Evolutionary conservation across 2,113 vertebrate species (phyloP), one percentile per base, ranked within the genome.

Genomic region (Pachyramphus minor): DNA sequence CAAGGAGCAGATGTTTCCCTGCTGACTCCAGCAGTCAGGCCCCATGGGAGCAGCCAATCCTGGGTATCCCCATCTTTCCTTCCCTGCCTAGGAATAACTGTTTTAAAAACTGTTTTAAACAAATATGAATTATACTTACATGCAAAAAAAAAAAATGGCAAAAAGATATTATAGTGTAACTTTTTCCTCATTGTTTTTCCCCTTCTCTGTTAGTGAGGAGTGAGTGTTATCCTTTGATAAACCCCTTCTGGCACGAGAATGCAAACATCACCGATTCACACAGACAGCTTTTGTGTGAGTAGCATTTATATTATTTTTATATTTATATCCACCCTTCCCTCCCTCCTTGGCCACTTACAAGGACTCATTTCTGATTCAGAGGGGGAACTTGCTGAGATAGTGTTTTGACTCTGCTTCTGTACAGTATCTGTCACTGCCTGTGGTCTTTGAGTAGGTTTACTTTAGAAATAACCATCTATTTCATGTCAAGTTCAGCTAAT

Each of bases 281-380:
- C 90, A 97, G 96, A 30, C 98, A 98, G 71, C 98, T 99, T 75
- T 95, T 99, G 80, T 97, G 98, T 99, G 97, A 99, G 98, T 98
- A 91, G 55, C 0, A 8, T 73, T 37, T 63, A 4, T 44, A 19
- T 59, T 62, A 20, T 50, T 88, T 83, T 72, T 84, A 1, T 39
- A 33, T 47, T 73, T 58, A 24, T 56, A n/a, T 62, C 31, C 31
- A 35, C 10, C 37, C 30, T 75, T 60, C 28, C n/a, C 22, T 83
- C 55, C 25, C 45, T 83, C n/a, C 74, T 25, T 72, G 45, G 59
- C 53, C 42, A 31, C 33, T 81, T 80, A 17, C 28, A 58, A 21
- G 45, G 45, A 69, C 73, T 56, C 12, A 4, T 87, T 75, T 82
- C 41, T 69, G 37, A 74, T 89, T 87, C 41, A 30, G 58, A 62